Base-by-base conservation (phyloP, 2,113 vertebrate genomes). In the Buteo buteo region DNA sequence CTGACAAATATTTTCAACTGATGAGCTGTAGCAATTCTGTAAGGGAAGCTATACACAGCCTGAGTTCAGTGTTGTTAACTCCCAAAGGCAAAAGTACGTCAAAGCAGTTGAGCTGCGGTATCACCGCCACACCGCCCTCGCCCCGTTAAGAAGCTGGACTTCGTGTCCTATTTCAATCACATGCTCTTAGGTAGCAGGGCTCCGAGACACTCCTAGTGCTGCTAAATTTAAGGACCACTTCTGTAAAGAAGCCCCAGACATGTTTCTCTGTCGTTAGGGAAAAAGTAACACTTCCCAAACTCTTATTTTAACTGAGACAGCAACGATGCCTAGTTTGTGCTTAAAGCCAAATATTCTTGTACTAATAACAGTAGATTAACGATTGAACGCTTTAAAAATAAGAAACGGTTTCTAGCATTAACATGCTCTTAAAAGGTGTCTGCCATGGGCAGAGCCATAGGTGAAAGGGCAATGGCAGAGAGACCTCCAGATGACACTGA, bases 321-420 rank as follows among this genome's bases (percentile, higher is more conserved):
- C n/a, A 69, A 36, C 0, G 0, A 58, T 29, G 28, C 36, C 22
- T 32, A 15, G 8, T 11, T 64, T 45, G 19, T 32, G 20, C 52
- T 72, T 32, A 61, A 87, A 38, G 49, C 5, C 44, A 90, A 67
- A 47, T 59, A 69, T 13, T 74, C 22, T 59, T 57, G 17, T n/a
- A 40, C 22, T 52, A 19, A 3, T 17, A 87, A 38, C 16, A 87
- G 36, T 1, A 91, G 40, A 42, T 62, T 57, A 86, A 49, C 57
- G 26, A 77, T 0, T 26, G 20, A 70, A 71, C 7, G 9, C 24
- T 64, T 84, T 74, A 38, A 69, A 77, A 91, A 36, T 5, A 20
- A 54, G 10, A 16, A 73, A n/a, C 9, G 34, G 52, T 52, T 87
- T 40, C 19, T 40, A 82, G 47, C 22, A 57, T 9, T 44, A n/a